A percentile compares a stretch with the other conserved stretches of the same genome.
Evolutionary conservation across 1,140 invertebrate genomes (phyloP).

Genomic region (Nebria ingens): DNA sequence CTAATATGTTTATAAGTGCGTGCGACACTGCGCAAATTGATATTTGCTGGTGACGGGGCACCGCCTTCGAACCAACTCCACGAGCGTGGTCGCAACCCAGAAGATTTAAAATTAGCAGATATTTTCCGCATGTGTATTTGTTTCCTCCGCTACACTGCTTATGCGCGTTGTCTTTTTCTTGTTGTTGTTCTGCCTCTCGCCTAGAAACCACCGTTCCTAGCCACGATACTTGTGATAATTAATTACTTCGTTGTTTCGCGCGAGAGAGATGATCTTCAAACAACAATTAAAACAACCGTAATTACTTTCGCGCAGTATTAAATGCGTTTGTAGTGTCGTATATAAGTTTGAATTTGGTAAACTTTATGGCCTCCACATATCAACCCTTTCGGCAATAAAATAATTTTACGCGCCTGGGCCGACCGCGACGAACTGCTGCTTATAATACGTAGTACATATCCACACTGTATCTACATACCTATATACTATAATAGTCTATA

Average conservation of each 20-base stretch:
- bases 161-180: too few species aligned
- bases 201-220: neutral
- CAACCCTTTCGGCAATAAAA: slow-evolving; percentile 3
- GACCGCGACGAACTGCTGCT: neutral
- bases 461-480: too few species aligned
- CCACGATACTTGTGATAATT: neutral
- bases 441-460: too few species aligned
- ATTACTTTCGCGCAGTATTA: slow-evolving; percentile 2
- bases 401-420: neutral
- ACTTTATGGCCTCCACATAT: slow-evolving; percentile 7
- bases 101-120: too few species aligned
- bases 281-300: slow-evolving; percentile 9
- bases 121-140: too few species aligned
- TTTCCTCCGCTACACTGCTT: too few species aligned
- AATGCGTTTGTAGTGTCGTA: slow-evolving; percentile 7
- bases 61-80: too few species aligned
- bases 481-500: neutral
- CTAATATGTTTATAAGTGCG: neutral
- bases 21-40: neutral
- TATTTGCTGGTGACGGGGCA: neutral
- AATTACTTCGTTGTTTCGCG: neutral
- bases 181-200: neutral
- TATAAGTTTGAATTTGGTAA: slow-evolving; percentile 6
- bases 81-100: too few species aligned
- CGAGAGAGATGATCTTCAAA: slow-evolving; percentile 3